These are phyloP conservation scores for Anagyrus pseudococci DNA, from an alignment of 2,888 invertebrate species.

Conservation along the genomic window DNA sequence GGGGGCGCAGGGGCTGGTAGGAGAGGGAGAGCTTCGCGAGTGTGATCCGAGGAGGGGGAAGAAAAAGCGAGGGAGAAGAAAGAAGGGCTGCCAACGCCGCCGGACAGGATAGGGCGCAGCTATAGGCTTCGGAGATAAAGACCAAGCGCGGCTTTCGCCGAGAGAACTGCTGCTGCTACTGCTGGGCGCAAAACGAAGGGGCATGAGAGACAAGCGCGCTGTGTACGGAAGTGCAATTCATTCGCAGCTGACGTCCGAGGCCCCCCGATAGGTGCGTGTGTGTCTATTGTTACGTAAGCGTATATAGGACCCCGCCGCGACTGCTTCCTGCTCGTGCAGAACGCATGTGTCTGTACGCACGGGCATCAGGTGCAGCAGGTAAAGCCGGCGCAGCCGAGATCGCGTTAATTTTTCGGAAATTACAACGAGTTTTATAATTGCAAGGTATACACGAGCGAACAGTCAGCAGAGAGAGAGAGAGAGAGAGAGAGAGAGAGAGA, in stretches of 20 bases:
- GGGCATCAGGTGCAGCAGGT: too few relatives aligned
- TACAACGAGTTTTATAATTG: conserved; percentile 15
- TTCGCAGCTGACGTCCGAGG: neutral
- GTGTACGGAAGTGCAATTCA: too few relatives aligned
- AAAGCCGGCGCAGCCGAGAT: too few relatives aligned
- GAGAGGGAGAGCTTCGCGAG: neutral
- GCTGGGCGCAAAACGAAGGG: too few relatives aligned
- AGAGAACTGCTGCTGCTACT: too few relatives aligned
- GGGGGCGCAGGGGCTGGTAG: neutral
- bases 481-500: too few relatives aligned
- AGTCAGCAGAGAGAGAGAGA: conserved; percentile 1
- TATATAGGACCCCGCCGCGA: neutral
- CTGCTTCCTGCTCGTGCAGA: neutral
- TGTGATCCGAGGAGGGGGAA: conserved; percentile 3
- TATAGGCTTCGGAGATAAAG: too few relatives aligned
- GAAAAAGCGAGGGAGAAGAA: conserved; percentile 17
- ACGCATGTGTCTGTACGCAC: neutral
- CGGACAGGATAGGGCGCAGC: too few relatives aligned
- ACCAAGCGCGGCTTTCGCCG: too few relatives aligned
- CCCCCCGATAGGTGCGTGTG: neutral
- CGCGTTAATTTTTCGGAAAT: conserved; percentile 5
- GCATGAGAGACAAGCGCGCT: too few relatives aligned
- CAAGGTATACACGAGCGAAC: conserved; percentile 6
- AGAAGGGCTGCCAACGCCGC: conserved; percentile 22
- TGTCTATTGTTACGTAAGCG: neutral